Conservation (phyloP, 2,113 vertebrate genomes). For the Lutjanus erythropterus region DNA sequence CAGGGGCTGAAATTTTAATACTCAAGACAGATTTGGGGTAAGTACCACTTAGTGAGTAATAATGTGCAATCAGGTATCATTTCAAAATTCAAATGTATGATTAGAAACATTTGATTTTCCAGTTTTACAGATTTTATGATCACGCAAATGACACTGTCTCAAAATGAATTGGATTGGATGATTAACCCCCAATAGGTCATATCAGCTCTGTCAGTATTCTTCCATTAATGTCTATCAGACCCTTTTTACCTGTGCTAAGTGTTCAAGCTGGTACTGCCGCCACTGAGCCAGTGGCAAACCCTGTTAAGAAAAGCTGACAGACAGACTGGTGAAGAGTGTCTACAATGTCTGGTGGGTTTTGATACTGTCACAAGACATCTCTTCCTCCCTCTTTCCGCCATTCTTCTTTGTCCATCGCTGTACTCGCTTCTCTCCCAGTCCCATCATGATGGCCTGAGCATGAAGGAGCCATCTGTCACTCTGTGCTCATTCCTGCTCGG, state of each 20-base stretch:
- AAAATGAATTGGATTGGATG: background rate
- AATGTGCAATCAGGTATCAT: background rate
- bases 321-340: conserved; percentile 57
- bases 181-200: background rate
- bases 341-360: conserved; percentile 75
- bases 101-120: background rate
- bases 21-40: background rate
- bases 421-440: conserved; percentile 56
- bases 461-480: conserved; percentile 80
- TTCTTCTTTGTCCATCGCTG: conserved; percentile 65
- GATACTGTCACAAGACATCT: conserved; percentile 79
- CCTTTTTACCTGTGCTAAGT: conserved; percentile 25
- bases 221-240: conserved; percentile 55
- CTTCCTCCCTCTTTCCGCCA: conserved; percentile 60
- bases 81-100: background rate
- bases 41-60: background rate
- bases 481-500: conserved; percentile 63
- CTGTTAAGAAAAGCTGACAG: conserved; percentile 66
- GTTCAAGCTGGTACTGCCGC: conserved; percentile 33
- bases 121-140: background rate
- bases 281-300: conserved; percentile 58
- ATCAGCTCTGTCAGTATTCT: conserved; percentile 55
- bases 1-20: background rate
- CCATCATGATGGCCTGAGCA: conserved; percentile 80
- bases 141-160: background rate